These are phyloP conservation scores for Sanderia malayensis DNA, from an alignment of 30 jellyfish, hydroid and myxozoan genomes.

Conservation along the genomic window DNA sequence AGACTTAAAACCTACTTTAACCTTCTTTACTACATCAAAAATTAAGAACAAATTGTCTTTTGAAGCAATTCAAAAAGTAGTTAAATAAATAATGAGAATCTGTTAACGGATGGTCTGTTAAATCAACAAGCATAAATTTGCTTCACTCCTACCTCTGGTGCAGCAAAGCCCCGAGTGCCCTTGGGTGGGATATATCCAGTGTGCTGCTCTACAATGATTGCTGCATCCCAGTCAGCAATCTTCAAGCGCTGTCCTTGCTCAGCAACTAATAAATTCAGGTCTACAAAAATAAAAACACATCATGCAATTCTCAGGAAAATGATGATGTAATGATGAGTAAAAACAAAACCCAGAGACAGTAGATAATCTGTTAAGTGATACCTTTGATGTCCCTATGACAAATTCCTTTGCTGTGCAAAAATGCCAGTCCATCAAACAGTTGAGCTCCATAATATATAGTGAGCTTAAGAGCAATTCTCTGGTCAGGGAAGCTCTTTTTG, in stretches of 20 bases:
- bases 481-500: slow-evolving; percentile 1
- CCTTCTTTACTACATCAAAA: no score
- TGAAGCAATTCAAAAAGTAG: no score
- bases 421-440: slow-evolving; percentile 17
- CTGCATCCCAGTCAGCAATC: slow-evolving; percentile 41
- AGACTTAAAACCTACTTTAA: no score
- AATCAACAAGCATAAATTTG: no score
- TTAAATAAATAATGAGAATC: no score
- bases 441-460: slow-evolving; percentile 11
- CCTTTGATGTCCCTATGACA: slow-evolving; percentile 63
- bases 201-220: slow-evolving; percentile 13
- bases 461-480: slow-evolving; percentile 19
- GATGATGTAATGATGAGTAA: no score
- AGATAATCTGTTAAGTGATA: no score
- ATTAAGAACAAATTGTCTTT: no score
- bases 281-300: slow-evolving; percentile 2
- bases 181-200: background rate
- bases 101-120: no score
- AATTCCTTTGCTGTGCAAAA: slow-evolving; percentile 24
- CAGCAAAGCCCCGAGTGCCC: slow-evolving; percentile 56
- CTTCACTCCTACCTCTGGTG: slow-evolving; percentile 56
- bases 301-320: no score
- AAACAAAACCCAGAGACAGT: no score
- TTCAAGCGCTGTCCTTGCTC: slow-evolving; percentile 15
- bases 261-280: slow-evolving; percentile 14